Percentiles rank a stretch among this genome's conserved stretches.
phyloP scores from a whole-genome alignment of 2,888 invertebrate genomes.

The Deilephila elpenor region DNA sequence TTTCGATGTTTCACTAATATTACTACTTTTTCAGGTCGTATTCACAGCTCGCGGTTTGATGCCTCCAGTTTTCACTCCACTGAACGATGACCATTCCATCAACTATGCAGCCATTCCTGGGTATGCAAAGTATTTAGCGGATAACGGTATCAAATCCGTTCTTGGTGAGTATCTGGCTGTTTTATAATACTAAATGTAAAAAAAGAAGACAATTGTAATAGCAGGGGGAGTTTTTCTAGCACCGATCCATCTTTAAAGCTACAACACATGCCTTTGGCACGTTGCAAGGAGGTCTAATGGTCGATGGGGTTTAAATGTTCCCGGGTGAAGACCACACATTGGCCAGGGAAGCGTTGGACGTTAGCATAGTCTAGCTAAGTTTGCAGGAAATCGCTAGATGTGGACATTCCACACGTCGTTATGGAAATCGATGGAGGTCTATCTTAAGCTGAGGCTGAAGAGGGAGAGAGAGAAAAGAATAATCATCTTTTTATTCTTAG shows the following conservation, averaged over 20 bases:
- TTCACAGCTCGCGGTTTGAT: slow-evolving; percentile 87
- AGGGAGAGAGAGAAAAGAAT: neutral
- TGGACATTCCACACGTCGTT: no score
- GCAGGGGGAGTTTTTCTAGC: no score
- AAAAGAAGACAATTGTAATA: no score
- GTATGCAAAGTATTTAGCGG: slow-evolving; percentile 87
- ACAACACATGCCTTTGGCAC: no score
- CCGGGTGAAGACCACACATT: no score
- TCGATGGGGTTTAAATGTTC: no score
- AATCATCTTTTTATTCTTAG: slow-evolving; percentile 66
- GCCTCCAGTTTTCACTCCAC: slow-evolving; percentile 89
- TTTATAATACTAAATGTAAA: no score
- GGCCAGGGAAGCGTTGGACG: no score
- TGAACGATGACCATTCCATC: slow-evolving; percentile 83
- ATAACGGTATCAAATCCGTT: slow-evolving; percentile 86
- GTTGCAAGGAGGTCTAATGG: no score
- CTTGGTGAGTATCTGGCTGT: slow-evolving; percentile 81
- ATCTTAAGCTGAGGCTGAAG: neutral
- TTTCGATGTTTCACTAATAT: neutral
- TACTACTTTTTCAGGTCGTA: slow-evolving; percentile 61
- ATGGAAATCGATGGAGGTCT: neutral
- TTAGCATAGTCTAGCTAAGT: no score
- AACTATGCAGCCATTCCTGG: slow-evolving; percentile 82
- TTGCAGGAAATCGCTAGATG: no score
- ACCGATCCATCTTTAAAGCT: no score